These are phyloP conservation scores for Molothrus ater DNA, from an alignment of 2,797 vertebrate species.

Conservation along the genomic window DNA sequence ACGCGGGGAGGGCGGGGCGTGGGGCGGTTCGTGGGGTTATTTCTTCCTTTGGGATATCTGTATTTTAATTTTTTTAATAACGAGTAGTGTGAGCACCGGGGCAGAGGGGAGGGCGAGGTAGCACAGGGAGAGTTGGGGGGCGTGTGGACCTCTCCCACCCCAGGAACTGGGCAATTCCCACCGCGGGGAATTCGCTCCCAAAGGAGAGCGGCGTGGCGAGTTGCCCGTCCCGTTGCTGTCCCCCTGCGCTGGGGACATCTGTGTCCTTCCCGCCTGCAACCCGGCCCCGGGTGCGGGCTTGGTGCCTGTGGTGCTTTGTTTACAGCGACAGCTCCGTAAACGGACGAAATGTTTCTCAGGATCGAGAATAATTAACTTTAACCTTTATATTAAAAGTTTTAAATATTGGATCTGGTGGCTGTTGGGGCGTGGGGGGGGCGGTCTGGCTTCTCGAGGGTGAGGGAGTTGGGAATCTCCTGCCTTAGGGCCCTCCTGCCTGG, in stretches of 20 bases:
- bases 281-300: neutral
- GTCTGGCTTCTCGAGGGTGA: neutral
- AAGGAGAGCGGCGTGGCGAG: constrained; percentile 51
- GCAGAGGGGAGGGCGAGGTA: neutral
- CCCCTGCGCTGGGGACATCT: neutral
- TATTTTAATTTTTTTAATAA: constrained; percentile 74
- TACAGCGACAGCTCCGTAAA: constrained; percentile 67
- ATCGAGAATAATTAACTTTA: constrained; percentile 66
- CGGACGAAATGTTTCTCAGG: constrained; percentile 69
- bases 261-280: neutral
- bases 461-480: neutral
- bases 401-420: neutral
- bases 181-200: constrained; percentile 74
- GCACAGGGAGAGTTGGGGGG: rapidly evolving
- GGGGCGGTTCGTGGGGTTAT: neutral
- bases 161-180: neutral
- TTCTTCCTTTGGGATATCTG: constrained; percentile 52
- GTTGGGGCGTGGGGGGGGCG: rapidly evolving
- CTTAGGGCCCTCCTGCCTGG: neutral
- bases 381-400: constrained; percentile 68
- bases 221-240: neutral
- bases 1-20: constrained; percentile 32
- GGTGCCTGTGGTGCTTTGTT: constrained; percentile 70
- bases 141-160: neutral
- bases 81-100: constrained; percentile 43